A percentile compares a stretch with the other conserved stretches of the same genome.
Evolutionary conservation across 92 coral and sea anemone genomes (phyloP).

Genomic region (Parazoanthus darwini): DNA sequence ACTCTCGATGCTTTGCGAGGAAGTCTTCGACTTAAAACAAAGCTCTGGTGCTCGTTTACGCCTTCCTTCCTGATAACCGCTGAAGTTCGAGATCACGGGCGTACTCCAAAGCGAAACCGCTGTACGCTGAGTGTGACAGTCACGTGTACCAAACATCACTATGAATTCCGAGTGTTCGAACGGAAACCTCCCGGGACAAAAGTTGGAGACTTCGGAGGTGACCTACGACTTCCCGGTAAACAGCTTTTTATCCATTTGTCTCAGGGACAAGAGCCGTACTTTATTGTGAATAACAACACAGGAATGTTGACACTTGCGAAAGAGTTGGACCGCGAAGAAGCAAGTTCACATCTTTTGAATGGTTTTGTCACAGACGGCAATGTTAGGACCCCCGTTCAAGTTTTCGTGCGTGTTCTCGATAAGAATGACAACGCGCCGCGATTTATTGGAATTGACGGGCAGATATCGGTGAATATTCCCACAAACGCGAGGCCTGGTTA

Average conservation of each 20-base stretch:
- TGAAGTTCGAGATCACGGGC: conserved; percentile 81
- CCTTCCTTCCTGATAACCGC: conserved; percentile 67
- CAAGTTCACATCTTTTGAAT: conserved; percentile 46
- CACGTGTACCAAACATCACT: conserved; percentile 62
- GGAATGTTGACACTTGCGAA: conserved; percentile 66
- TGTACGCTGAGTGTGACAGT: conserved; percentile 66
- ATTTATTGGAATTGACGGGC: conserved; percentile 64
- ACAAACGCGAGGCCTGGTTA: conserved; percentile 66
- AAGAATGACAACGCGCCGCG: conserved; percentile 79
- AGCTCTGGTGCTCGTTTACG: conserved; percentile 76
- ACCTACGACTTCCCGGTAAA: conserved; percentile 58
- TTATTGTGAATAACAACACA: conserved; percentile 61
- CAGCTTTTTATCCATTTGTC: conserved; percentile 53
- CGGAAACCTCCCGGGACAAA: conserved; percentile 55
- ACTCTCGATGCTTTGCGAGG: conserved; percentile 64
- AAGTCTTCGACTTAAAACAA: conserved; percentile 54
- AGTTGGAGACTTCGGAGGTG: conserved; percentile 66
- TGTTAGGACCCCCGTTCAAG: conserved; percentile 38
- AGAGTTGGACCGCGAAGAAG: conserved; percentile 78
- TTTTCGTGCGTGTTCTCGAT: conserved; percentile 61
- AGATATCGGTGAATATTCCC: conserved; percentile 62
- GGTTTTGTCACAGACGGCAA: conserved; percentile 71
- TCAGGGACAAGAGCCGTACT: conserved; percentile 42
- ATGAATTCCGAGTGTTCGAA: conserved; percentile 71
- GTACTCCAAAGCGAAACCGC: conserved; percentile 64